Percentiles rank a stretch among this genome's conserved stretches.
Conservation (phyloP, 2,797 vertebrate genomes). For the Arctocebus calabarensis region DNA sequence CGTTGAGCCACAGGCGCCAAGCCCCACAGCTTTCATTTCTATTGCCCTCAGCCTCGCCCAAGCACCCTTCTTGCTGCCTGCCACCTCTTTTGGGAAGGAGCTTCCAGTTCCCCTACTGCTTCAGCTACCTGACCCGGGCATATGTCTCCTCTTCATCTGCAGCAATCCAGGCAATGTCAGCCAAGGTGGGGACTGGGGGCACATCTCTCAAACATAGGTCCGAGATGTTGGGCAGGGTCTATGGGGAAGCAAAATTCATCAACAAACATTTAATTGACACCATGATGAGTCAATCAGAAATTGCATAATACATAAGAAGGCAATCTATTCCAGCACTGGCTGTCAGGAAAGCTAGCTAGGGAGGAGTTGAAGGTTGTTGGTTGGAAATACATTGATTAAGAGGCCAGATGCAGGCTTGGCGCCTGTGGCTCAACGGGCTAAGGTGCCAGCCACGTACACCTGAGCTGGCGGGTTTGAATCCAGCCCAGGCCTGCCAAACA, state of each 20-base stretch:
- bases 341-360: slow-evolving; percentile 8
- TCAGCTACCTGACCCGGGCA: slow-evolving; percentile 95
- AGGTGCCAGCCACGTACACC: too few relatives aligned
- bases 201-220: slow-evolving; percentile 90
- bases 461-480: too few relatives aligned
- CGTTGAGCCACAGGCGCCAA: too few relatives aligned
- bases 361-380: not conserved
- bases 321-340: not conserved
- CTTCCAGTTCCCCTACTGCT: not conserved
- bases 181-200: slow-evolving; percentile 96
- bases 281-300: not conserved
- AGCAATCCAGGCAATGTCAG: slow-evolving; percentile 98
- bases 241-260: slow-evolving; percentile 44
- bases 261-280: slow-evolving; percentile 24
- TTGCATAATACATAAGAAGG: not conserved
- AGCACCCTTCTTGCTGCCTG: slow-evolving; percentile 10
- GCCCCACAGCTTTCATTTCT: not conserved
- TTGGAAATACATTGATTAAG: not conserved
- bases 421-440: too few relatives aligned
- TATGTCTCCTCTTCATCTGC: slow-evolving; percentile 98
- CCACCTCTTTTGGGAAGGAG: not conserved
- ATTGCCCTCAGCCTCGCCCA: not conserved
- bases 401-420: not conserved
- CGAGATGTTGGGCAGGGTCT: slow-evolving; percentile 94
- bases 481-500: too few relatives aligned